Evolutionary conservation across 2,113 vertebrate genomes (phyloP).

Genomic region (Saccopteryx leptura): DNA sequence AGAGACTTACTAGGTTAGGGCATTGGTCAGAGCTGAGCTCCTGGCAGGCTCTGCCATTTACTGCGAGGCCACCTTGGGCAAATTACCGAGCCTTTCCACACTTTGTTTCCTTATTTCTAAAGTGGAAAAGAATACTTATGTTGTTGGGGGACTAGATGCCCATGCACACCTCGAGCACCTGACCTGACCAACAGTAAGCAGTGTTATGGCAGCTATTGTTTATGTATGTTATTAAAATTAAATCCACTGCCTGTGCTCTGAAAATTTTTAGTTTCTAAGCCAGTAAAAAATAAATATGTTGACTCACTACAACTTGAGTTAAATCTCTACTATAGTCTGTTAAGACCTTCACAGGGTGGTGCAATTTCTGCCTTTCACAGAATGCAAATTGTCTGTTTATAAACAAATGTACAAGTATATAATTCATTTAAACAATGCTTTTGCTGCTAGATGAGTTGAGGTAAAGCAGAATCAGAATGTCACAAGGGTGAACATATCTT

Average conservation of each 20-base stretch:
- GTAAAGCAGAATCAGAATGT: background rate
- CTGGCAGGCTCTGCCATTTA: background rate
- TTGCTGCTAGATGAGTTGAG: background rate
- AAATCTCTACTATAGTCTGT: background rate
- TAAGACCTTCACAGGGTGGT: background rate
- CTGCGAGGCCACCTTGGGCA: background rate
- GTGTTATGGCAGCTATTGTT: background rate
- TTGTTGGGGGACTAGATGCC: background rate
- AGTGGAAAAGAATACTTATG: background rate
- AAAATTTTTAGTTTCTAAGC: background rate
- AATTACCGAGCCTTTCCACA: background rate
- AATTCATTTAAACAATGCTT: background rate
- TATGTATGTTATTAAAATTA: background rate
- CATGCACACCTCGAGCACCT: background rate
- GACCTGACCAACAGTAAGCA: background rate
- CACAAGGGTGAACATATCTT: background rate
- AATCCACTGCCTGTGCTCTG: background rate
- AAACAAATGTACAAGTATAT: background rate
- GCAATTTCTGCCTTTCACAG: constrained; percentile 26
- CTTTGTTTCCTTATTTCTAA: background rate
- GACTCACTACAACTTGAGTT: background rate
- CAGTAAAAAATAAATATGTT: background rate
- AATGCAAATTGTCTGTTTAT: constrained; percentile 1
- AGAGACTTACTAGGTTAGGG: background rate
- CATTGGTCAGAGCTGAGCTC: background rate